Percentiles rank a stretch among this genome's conserved stretches.
Conservation (phyloP, 2,888 invertebrate species). For the Piscicola geometra region DNA sequence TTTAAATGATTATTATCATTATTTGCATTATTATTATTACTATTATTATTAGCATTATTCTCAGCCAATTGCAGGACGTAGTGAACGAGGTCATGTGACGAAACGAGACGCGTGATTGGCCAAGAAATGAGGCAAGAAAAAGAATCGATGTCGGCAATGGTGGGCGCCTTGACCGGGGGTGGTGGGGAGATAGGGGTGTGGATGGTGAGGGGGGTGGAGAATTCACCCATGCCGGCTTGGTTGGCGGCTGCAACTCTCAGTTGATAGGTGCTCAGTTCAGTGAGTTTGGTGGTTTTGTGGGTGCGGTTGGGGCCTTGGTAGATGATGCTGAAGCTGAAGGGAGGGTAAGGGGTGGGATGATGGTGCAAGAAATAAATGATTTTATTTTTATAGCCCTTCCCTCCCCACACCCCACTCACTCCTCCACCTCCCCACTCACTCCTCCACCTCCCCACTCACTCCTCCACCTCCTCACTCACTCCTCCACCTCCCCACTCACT, state of each 20-base stretch:
- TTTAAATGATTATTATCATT: too few relatives aligned
- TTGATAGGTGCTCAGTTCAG: constrained; percentile 74
- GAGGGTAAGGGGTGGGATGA: neutral
- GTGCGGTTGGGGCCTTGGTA: constrained; percentile 74
- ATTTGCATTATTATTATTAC: too few relatives aligned
- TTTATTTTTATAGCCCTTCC: too few relatives aligned
- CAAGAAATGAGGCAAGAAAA: constrained; percentile 66
- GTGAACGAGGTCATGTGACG: constrained; percentile 64
- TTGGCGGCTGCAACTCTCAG: constrained; percentile 81
- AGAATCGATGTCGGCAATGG: constrained; percentile 61
- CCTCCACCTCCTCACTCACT: too few relatives aligned
- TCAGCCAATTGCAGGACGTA: constrained; percentile 69
- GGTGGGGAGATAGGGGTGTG: constrained; percentile 75
- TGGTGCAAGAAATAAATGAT: too few relatives aligned
- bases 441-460: too few relatives aligned
- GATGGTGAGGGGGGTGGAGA: constrained; percentile 68
- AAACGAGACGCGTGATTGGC: constrained; percentile 62
- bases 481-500: too few relatives aligned
- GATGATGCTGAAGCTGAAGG: constrained; percentile 54
- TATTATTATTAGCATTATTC: neutral
- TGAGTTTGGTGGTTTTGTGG: constrained; percentile 76
- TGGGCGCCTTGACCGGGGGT: constrained; percentile 70
- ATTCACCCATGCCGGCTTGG: constrained; percentile 77
- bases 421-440: too few relatives aligned
- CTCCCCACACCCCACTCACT: too few relatives aligned